Conservation (phyloP, 2,113 vertebrate species). For the Capricornis sumatraensis region DNA sequence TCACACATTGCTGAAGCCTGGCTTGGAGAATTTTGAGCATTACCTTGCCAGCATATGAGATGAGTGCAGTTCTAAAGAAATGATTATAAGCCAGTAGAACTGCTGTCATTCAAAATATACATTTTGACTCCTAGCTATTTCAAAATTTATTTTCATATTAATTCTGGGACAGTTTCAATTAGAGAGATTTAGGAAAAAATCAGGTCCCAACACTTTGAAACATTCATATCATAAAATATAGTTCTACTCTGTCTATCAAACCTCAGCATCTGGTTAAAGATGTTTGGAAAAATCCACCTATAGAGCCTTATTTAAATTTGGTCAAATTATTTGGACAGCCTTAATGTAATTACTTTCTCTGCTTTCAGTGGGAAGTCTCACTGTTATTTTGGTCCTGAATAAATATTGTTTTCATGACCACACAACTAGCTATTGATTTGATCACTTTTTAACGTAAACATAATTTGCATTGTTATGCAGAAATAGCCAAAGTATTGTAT, state of each 20-base stretch:
- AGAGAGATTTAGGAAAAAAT: not conserved
- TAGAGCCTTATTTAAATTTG: not conserved
- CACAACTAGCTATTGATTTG: not conserved
- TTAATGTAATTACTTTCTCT: not conserved
- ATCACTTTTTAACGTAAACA: not conserved
- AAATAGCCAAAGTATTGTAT: not conserved
- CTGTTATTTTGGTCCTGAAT: not conserved
- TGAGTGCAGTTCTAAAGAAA: not conserved
- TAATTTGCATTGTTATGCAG: not conserved
- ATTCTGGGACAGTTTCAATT: not conserved
- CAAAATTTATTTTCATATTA: conserved; percentile 34
- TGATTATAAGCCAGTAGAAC: not conserved
- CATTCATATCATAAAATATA: not conserved
- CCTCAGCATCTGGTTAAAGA: not conserved
- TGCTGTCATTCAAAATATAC: conserved; percentile 24
- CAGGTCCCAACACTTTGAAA: not conserved
- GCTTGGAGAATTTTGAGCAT: not conserved
- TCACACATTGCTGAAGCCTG: not conserved
- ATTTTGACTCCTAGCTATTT: not conserved
- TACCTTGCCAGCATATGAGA: not conserved
- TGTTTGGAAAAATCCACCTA: not conserved
- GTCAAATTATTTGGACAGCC: not conserved
- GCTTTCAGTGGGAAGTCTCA: not conserved
- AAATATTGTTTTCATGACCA: not conserved
- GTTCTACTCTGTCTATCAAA: not conserved